Evolutionary conservation across 2,113 vertebrate genomes (phyloP).

Genomic region (Mormyrus iriodes): DNA sequence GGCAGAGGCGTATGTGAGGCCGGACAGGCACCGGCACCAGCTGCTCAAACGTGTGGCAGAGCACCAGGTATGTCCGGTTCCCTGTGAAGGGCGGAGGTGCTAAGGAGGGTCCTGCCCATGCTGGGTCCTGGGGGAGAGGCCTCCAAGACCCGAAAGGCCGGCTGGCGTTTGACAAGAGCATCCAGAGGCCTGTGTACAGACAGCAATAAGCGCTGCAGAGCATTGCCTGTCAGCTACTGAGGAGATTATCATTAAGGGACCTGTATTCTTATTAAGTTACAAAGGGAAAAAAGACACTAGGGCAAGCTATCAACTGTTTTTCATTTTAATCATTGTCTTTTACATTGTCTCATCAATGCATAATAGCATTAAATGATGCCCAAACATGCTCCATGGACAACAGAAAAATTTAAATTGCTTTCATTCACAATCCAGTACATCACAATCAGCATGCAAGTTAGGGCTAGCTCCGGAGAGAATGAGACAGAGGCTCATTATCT

Average conservation of each 20-base stretch:
- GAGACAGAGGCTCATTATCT: background rate
- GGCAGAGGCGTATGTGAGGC: constrained; percentile 31
- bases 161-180: background rate
- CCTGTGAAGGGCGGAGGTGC: background rate
- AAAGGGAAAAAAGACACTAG: background rate
- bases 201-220: background rate
- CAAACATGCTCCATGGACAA: background rate
- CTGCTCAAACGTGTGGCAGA: constrained; percentile 38
- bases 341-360: background rate
- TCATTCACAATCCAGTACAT: background rate
- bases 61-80: constrained; percentile 44
- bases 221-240: background rate
- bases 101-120: background rate
- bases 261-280: background rate
- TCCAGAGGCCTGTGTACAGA: background rate
- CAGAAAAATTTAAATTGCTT: background rate
- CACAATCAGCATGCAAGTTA: background rate
- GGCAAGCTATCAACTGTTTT: background rate
- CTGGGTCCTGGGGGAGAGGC: background rate
- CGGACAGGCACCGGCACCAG: constrained; percentile 61
- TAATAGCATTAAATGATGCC: background rate
- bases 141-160: background rate
- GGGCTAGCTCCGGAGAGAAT: background rate
- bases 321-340: background rate
- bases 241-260: background rate